Percentiles rank a stretch among this genome's conserved stretches.
Evolutionary conservation across 92 coral and sea anemone species (phyloP).

Genomic region (Palythoa heliodiscus): DNA sequence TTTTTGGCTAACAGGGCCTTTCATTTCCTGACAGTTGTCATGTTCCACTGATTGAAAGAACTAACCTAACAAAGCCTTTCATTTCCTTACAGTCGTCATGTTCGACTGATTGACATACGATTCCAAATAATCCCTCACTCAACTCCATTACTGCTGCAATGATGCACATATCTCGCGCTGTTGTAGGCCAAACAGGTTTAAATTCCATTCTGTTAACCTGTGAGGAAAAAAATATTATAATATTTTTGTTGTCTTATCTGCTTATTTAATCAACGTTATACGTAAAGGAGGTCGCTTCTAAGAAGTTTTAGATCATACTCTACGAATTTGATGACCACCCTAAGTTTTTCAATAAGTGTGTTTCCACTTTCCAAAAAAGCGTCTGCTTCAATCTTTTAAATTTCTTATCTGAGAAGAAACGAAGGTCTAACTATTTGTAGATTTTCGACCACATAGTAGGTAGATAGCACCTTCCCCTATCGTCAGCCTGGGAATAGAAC

Average conservation of each 20-base stretch:
- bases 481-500: too few species aligned
- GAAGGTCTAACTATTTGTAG: too few species aligned
- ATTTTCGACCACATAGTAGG: too few species aligned
- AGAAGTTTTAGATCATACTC: too few species aligned
- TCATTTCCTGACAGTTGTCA: constrained; percentile 15
- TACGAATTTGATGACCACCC: too few species aligned
- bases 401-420: too few species aligned
- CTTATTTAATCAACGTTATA: background rate
- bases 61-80: constrained; percentile 21
- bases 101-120: constrained; percentile 41
- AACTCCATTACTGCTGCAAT: constrained; percentile 66
- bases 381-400: too few species aligned
- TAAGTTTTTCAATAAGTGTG: too few species aligned
- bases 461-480: too few species aligned
- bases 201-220: constrained; percentile 75
- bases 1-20: background rate
- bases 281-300: too few species aligned
- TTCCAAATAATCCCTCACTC: constrained; percentile 49
- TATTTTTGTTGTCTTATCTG: background rate
- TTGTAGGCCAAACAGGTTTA: constrained; percentile 94
- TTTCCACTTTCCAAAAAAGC: too few species aligned
- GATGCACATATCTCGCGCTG: constrained; percentile 90
- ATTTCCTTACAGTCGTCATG: constrained; percentile 15
- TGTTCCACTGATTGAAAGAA: constrained; percentile 36
- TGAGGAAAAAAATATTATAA: background rate